A percentile compares a stretch with the other conserved stretches of the same genome.
phyloP scores from a whole-genome alignment of 2,797 vertebrate species.

The Cryptoblepharus egeriae region DNA sequence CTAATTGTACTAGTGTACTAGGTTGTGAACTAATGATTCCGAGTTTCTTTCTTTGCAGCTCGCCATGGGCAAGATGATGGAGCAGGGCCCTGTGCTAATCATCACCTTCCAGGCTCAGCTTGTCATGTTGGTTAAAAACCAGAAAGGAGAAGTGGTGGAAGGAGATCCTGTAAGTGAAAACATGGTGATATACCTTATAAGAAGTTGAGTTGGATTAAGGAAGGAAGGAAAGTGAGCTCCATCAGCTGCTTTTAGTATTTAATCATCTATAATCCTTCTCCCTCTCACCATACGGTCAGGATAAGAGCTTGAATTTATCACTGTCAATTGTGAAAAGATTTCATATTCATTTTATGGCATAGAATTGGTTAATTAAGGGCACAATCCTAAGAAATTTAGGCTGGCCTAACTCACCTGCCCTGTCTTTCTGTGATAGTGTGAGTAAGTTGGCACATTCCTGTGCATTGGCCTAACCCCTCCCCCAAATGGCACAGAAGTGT shows the following conservation, averaged over 20 bases:
- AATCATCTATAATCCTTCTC: not conserved
- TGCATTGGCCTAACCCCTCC: no score
- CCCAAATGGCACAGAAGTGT: no score
- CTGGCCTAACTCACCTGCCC: no score
- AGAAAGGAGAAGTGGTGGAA: constrained; percentile 91
- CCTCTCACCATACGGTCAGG: not conserved
- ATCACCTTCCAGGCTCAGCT: constrained; percentile 97
- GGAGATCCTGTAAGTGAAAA: constrained; percentile 88
- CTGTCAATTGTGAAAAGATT: not conserved
- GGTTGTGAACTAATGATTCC: not conserved
- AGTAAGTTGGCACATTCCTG: no score
- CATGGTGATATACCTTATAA: accelerated
- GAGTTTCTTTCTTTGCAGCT: constrained; percentile 75
- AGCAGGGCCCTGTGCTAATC: constrained; percentile 94
- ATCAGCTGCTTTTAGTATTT: not conserved
- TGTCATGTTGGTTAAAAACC: constrained; percentile 89
- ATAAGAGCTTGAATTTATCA: not conserved
- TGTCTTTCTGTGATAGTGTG: no score
- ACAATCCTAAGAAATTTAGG: no score
- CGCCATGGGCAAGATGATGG: constrained; percentile 98
- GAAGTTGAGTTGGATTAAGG: no score
- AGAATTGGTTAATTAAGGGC: not conserved
- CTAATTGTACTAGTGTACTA: not conserved
- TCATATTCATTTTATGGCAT: not conserved
- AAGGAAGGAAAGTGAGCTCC: not conserved